Evolutionary conservation across 2,797 vertebrate species (phyloP).

Genomic region (Oreonectes daqikongensis): DNA sequence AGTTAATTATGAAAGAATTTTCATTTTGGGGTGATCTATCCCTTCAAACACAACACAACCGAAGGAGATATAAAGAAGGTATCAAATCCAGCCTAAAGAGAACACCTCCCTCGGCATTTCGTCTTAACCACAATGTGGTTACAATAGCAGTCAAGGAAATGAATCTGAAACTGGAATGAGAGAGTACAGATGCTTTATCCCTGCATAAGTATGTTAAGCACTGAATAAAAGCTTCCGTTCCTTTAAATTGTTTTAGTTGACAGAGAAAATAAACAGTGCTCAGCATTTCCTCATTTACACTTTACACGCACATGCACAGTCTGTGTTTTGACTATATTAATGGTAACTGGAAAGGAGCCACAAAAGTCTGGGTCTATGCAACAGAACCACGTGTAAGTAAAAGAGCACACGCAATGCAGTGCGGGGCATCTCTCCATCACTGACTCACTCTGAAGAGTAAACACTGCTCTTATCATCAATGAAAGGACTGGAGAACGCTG

Average conservation of each 20-base stretch:
- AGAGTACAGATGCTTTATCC: slow-evolving; percentile 29
- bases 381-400: slow-evolving; percentile 27
- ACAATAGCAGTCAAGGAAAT: slow-evolving; percentile 16
- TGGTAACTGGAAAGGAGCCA: slow-evolving; percentile 22
- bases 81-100: slow-evolving; percentile 27
- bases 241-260: slow-evolving; percentile 30
- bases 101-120: slow-evolving; percentile 25
- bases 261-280: slow-evolving; percentile 37
- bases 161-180: slow-evolving; percentile 17
- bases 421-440: slow-evolving; percentile 22
- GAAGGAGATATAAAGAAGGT: slow-evolving; percentile 6
- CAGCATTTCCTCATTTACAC: slow-evolving; percentile 22
- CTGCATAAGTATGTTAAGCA: slow-evolving; percentile 20
- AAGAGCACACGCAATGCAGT: slow-evolving; percentile 10
- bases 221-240: slow-evolving; percentile 5
- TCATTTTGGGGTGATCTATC: no score
- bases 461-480: slow-evolving; percentile 43
- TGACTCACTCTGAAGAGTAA: slow-evolving; percentile 43
- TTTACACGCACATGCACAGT: slow-evolving; percentile 16
- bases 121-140: no score
- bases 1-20: no score
- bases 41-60: slow-evolving; percentile 13
- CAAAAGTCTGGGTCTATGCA: slow-evolving; percentile 27
- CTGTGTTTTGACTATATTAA: slow-evolving; percentile 29
- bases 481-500: slow-evolving; percentile 8